Percentiles rank a stretch among this genome's conserved stretches.
These are phyloP conservation scores for Metalampra italica DNA, from an alignment of 2,888 invertebrate genomes.

Conservation along the genomic window DNA sequence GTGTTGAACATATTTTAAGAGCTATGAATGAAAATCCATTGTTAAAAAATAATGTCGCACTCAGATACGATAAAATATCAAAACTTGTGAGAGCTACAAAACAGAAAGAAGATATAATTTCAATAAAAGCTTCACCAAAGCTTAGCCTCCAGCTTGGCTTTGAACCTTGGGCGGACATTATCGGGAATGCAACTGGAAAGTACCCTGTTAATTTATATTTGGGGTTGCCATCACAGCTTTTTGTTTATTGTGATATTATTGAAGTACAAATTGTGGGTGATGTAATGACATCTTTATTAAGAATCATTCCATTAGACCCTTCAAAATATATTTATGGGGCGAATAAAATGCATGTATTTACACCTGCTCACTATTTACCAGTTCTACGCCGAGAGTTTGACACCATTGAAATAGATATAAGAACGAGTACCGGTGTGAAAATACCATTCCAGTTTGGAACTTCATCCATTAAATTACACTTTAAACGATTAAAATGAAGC, in stretches of 20 bases:
- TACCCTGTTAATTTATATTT: too few relatives aligned
- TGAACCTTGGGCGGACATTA: too few relatives aligned
- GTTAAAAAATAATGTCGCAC: too few relatives aligned
- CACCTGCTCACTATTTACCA: conserved; percentile 24
- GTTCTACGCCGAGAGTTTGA: conserved; percentile 31
- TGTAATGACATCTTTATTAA: conserved; percentile 20
- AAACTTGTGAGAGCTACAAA: too few relatives aligned
- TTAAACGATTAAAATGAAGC: conserved; percentile 19
- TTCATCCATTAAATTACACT: conserved; percentile 25
- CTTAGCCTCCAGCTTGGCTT: too few relatives aligned
- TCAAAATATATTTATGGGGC: conserved; percentile 21
- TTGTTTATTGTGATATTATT: conserved; percentile 18
- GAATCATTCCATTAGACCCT: conserved; percentile 21
- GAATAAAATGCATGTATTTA: conserved; percentile 22
- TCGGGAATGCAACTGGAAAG: too few relatives aligned
- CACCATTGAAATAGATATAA: conserved; percentile 32
- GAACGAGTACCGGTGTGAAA: conserved; percentile 23
- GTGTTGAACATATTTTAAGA: too few relatives aligned
- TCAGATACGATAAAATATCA: too few relatives aligned
- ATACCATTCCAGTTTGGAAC: conserved; percentile 30
- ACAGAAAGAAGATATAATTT: too few relatives aligned
- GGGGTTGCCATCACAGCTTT: conserved; percentile 19
- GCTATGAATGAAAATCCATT: too few relatives aligned
- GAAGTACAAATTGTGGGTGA: conserved; percentile 21
- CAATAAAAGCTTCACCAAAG: too few relatives aligned